Percentiles rank a stretch among this genome's conserved stretches.
These are phyloP conservation scores for Macrotus californicus DNA, from an alignment of 2,113 vertebrate species.

Conservation along the genomic window DNA sequence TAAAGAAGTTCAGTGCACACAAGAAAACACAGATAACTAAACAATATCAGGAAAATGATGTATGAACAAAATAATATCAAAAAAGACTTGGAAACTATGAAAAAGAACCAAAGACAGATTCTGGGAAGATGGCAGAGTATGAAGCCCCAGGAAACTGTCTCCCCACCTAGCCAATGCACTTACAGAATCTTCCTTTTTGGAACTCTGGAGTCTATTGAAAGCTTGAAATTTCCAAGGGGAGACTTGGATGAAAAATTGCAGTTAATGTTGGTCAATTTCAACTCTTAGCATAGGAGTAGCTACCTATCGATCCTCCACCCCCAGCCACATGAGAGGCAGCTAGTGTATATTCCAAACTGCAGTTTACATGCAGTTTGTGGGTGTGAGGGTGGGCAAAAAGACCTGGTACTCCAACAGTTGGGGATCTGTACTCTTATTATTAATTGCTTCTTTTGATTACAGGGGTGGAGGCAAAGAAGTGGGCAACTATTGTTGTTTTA, in stretches of 20 bases:
- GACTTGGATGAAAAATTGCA: too few relatives aligned
- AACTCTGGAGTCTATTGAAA: background rate
- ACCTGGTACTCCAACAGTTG: background rate
- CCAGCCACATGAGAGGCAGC: background rate
- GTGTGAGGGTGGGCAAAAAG: background rate
- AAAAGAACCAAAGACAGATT: too few relatives aligned
- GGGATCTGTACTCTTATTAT: background rate
- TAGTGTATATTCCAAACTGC: background rate
- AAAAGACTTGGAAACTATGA: too few relatives aligned
- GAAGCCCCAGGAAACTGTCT: too few relatives aligned
- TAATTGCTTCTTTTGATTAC: background rate
- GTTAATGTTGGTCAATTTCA: too few relatives aligned
- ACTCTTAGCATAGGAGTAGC: background rate
- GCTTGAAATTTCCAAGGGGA: background rate
- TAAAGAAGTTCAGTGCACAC: background rate
- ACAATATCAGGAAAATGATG: too few relatives aligned
- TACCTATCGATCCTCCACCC: background rate
- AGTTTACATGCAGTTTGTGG: background rate
- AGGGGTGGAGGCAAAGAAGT: background rate
- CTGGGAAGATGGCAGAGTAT: too few relatives aligned
- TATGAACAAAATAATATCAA: too few relatives aligned
- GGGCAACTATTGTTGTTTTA: background rate
- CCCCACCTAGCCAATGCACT: background rate
- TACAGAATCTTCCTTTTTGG: background rate
- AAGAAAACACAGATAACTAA: background rate